Conservation (phyloP, 2,888 invertebrate genomes). For the Agriopis leucophaearia region DNA sequence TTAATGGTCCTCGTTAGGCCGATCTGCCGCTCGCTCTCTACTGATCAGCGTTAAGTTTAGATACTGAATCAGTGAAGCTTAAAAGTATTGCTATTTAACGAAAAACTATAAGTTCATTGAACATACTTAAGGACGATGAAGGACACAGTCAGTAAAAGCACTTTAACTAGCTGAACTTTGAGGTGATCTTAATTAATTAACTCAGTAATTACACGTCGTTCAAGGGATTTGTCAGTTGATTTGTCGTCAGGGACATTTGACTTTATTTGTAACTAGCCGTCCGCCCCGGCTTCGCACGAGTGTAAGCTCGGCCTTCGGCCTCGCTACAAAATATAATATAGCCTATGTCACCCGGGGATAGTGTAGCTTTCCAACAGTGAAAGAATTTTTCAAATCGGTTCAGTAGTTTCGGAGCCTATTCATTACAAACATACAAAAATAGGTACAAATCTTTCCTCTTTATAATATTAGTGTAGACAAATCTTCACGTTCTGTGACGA, state of each 20-base stretch:
- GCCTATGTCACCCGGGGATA: too few relatives aligned
- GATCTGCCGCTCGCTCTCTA: conserved; percentile 19
- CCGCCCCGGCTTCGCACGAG: too few relatives aligned
- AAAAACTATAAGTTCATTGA: conserved; percentile 4
- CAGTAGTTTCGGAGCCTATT: too few relatives aligned
- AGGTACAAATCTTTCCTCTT: too few relatives aligned
- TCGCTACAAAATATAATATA: too few relatives aligned
- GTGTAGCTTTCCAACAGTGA: too few relatives aligned
- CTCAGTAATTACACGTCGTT: neutral
- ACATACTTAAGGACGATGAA: neutral
- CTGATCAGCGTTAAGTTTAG: conserved; percentile 13
- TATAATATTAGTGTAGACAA: too few relatives aligned
- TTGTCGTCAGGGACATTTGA: neutral
- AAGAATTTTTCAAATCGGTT: too few relatives aligned
- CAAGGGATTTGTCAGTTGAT: neutral
- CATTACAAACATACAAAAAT: too few relatives aligned
- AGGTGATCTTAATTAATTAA: conserved; percentile 1
- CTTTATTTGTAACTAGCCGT: neutral
- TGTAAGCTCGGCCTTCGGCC: too few relatives aligned
- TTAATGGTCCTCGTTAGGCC: conserved; percentile 36
- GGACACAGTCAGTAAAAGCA: neutral
- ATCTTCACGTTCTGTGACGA: neutral
- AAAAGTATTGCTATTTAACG: neutral
- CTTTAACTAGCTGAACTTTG: neutral
- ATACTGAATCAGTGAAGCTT: conserved; percentile 9